Base-by-base conservation (phyloP, 2,797 vertebrate genomes). In the Chelonia mydas region DNA sequence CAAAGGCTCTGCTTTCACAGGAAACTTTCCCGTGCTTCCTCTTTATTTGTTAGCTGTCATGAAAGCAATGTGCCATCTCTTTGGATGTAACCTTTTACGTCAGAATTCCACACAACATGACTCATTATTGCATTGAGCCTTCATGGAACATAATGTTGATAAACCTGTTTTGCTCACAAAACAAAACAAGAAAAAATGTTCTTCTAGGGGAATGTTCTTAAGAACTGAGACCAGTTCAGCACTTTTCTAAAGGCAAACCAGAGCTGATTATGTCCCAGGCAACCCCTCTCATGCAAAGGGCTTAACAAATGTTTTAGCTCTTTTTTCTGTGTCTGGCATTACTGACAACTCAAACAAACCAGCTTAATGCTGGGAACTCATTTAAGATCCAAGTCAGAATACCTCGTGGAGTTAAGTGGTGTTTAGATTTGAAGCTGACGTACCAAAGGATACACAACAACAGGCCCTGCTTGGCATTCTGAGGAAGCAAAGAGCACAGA, bases 131-230 rank as follows among this genome's bases (percentile, higher is more conserved):
- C 86, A 96, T 93, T 74, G 88, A 97, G 93, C 45, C 93, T 89
- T 95, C 89, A 89, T 88, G 65, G 80, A 96, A 88, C 81, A 7
- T 53, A 90, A 93, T 50, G 95, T 97, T 96, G 89, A 78, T 93
- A 97, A 98, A 98, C 96, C 94, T 96, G 97, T 97, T 80, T 0
- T 50, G 23, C 50, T 96, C 55, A 91, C 96, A 97, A 83, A 97
- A 80, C 93, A 83, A 37, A 88, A 94, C 84, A 92, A 88, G 45
- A 1, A 16, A 47, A 95, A 95, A 65, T 90, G 91, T 96, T 95
- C 95, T 96, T 93, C 95, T 83, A 85, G 82, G 86, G 85, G 57
- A 93, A 96, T 1, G 94, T 94, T 94, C 82, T 85, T 3, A 83
- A 81, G 77, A 90, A 25, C 93, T 92, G 50, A 88, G 72, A 82